Base-by-base conservation (phyloP, 2,888 invertebrate genomes). In the Leucophenga maculata region DNA sequence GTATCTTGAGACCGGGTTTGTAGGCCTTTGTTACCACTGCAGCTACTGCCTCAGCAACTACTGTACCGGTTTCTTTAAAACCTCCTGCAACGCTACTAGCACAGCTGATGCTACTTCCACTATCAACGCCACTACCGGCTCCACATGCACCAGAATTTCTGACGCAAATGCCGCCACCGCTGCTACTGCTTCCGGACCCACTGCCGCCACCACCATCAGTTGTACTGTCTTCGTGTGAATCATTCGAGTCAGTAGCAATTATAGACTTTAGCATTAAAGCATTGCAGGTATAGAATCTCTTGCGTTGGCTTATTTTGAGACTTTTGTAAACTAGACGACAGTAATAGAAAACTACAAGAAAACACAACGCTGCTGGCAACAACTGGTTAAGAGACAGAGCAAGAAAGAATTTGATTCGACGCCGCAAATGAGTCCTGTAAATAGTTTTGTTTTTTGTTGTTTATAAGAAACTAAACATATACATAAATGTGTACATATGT, bases 251-350 rank as follows among this genome's bases (percentile, higher is more conserved):
- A 72, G 82, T 80, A 76, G 85, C 85, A 69, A 85, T 82, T 71
- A 87, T 84, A 70, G 86, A 86, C 76, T 85, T 87, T 80, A 88
- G 86, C 88, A 87, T 88, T 83, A 87, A 88, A 81, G 85, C 87
- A 87, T 88, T 84, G 32, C 86, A 84, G 74, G 78, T 79, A 50
- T 84, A 84, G 72, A 83, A 82, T 78, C 82, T 80, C 75, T 75
- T 79, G 71, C 79, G 82, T 77, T 82, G 78, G 77, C 82, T 81
- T 82, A 78, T 82, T 77, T 82, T 82, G 77, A 73, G 67, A 22
- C 20, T 26, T 64, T 69, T 69, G 67, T 69, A 68, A 32, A 32
- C 32, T 8, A 72, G 69, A 69, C 69, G 74, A 72, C 68, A 72
- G 69, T 66, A 69, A 74, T 69, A 13, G 74, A 62, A 32, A 32